phyloP scores from a whole-genome alignment of 2,113 vertebrate genomes.

The Sprattus sprattus region DNA sequence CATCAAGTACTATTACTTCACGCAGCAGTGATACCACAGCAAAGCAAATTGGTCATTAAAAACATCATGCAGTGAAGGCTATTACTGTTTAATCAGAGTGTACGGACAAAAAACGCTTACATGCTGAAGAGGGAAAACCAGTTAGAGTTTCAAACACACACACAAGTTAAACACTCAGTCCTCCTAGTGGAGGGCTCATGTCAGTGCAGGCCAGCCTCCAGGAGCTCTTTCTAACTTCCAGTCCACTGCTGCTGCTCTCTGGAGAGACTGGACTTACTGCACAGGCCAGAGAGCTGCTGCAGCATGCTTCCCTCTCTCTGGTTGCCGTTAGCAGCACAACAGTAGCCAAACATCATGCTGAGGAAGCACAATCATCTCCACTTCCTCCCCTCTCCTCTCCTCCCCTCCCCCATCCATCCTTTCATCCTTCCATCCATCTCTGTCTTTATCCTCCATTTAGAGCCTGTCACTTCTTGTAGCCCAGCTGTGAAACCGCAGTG shows the following conservation, averaged over 20 bases:
- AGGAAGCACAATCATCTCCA: neutral
- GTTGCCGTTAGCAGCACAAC: neutral
- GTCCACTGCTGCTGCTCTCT: neutral
- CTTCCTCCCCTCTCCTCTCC: neutral
- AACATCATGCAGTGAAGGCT: neutral
- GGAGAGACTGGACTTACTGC: neutral
- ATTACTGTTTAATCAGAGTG: neutral
- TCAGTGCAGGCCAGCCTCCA: neutral
- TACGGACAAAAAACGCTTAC: neutral
- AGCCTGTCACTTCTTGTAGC: conserved; percentile 33
- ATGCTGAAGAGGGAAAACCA: neutral
- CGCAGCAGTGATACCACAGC: neutral
- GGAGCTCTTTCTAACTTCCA: neutral
- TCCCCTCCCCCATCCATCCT: neutral
- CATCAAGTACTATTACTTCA: neutral
- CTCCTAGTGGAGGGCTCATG: neutral
- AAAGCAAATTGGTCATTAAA: neutral
- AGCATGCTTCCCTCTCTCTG: neutral
- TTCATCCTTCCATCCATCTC: neutral
- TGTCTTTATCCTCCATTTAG: conserved; percentile 35
- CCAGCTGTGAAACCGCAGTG: conserved; percentile 22
- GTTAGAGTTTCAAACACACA: neutral
- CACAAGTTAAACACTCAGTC: neutral
- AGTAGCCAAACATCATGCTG: neutral
- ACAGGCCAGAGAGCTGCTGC: neutral